Evolutionary conservation across 1,140 invertebrate species (phyloP), one percentile per base, ranked within the genome.

Genomic region (Fopius arisanus): DNA sequence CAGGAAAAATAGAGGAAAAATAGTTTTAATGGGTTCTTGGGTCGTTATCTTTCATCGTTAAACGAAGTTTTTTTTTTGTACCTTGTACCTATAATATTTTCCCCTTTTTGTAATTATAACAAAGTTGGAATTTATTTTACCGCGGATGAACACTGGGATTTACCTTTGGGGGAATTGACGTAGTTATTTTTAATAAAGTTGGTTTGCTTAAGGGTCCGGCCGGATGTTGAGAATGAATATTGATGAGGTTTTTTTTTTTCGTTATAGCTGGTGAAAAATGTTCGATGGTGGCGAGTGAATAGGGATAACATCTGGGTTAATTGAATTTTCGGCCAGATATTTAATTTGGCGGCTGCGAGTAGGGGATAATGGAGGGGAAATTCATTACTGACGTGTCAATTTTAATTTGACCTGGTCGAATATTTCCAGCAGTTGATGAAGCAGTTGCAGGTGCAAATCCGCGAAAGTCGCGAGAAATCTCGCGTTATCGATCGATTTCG

Each of bases 41-140:
- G 23, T 59, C 54, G 54, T 59, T 59, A 59, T 59, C 54, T 59
- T 21, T 59, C 54, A 59, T 59, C 54, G 54, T 59, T 59, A 59
- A 59, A 28, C 23, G 19, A 28, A 59, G 10, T 59, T 26, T 48
- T 48, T 48, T 48, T 48, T 37, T 37, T 37, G 33, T 12, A 6
- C 33, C 33, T 37, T 37, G 6, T 16, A n/a, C n/a, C 43, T n/a
- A 9, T 48, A 9, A 9, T 48, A n/a, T 48, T 48, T 48, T 6
- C 23, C 19, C 26, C 19, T 59, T 59, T 59, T 59, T 6, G 10
- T 59, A 59, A 59, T 59, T 59, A 48, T 48, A 48, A 48, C 43
- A 48, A 48, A 48, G 43, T 48, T 48, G n/a, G 14, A 48, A 48
- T 48, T 48, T 48, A 48, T 48, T 48, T 48, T 7, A 48, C 43